Percentiles rank a stretch among this genome's conserved stretches.
These are phyloP conservation scores for Pygocentrus nattereri DNA, from an alignment of 2,797 vertebrate species.

Conservation along the genomic window DNA sequence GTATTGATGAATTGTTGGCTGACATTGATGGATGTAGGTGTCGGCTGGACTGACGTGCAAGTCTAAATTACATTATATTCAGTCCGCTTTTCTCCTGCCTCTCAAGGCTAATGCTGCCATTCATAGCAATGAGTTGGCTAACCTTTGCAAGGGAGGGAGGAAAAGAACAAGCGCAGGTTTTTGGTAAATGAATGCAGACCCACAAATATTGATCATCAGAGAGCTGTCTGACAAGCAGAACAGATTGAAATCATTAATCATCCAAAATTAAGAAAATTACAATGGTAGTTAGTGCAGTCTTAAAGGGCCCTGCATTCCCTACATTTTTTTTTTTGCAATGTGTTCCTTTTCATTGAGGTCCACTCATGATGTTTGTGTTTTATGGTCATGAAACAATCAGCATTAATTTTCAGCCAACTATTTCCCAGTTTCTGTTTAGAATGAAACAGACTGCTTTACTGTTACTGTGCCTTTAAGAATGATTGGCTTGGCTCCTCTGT, in stretches of 20 bases:
- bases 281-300: background rate
- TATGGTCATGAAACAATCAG: no score
- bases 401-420: no score
- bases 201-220: background rate
- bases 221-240: background rate
- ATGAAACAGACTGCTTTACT: background rate
- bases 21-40: conserved; percentile 83
- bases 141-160: conserved; percentile 19
- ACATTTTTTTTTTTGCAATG: no score
- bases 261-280: background rate
- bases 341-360: no score
- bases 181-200: conserved; percentile 3
- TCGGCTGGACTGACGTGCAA: conserved; percentile 70
- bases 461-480: background rate
- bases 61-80: conserved; percentile 81
- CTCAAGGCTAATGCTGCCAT: conserved; percentile 74
- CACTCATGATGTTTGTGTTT: no score
- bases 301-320: background rate
- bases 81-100: conserved; percentile 64
- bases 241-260: conserved; percentile 9
- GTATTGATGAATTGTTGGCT: conserved; percentile 72
- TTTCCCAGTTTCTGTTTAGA: no score
- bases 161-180: conserved; percentile 20
- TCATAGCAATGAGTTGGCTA: conserved; percentile 43
- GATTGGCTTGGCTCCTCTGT: no score